Evolutionary conservation across 2,113 vertebrate genomes (phyloP).

Genomic region (Anarrhichthys ocellatus): DNA sequence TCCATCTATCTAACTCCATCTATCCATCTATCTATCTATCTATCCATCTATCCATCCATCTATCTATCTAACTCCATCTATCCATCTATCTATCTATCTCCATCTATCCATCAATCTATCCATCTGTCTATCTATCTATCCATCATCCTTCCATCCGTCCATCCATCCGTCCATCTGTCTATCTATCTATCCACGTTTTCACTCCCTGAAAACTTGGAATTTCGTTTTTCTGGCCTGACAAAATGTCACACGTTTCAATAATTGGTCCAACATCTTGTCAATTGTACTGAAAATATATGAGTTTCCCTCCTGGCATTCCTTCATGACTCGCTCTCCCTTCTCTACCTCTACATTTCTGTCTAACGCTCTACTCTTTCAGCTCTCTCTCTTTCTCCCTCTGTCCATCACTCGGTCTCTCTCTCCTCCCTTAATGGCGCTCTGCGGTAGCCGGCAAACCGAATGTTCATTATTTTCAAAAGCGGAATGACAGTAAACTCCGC

Average conservation of each 20-base stretch:
- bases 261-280: neutral
- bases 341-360: neutral
- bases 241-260: neutral
- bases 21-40: neutral
- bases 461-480: constrained; percentile 61
- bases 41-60: no score
- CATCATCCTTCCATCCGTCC: neutral
- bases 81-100: neutral
- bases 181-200: neutral
- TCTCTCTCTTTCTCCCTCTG: neutral
- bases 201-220: neutral
- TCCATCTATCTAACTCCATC: neutral
- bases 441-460: constrained; percentile 17
- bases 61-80: neutral
- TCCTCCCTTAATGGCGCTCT: constrained; percentile 28
- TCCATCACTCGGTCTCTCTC: constrained; percentile 5
- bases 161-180: no score
- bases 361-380: neutral
- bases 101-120: no score
- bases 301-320: neutral
- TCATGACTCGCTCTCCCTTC: constrained; percentile 10
- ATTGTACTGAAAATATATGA: neutral
- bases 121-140: neutral
- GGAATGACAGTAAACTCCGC: constrained; percentile 44
- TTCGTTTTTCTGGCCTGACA: neutral